A percentile compares a stretch with the other conserved stretches of the same genome.
Evolutionary conservation across 53 echinoderm and acorn worm species (phyloP).

Genomic region (Luidia sarsii): DNA sequence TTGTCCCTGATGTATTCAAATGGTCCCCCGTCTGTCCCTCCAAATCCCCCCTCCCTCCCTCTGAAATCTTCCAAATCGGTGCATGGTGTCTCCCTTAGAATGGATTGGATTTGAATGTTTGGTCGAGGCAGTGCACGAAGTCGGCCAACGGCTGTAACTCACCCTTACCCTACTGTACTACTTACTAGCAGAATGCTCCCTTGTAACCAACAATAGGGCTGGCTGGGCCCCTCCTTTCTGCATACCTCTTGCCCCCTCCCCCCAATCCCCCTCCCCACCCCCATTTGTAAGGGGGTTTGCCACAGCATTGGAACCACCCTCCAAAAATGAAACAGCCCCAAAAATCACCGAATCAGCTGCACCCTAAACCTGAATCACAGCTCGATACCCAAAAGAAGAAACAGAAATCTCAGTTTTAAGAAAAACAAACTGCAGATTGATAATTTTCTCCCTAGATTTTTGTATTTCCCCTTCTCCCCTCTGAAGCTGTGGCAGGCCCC

Average conservation of each 20-base stretch:
- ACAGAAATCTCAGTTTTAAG: too few species aligned
- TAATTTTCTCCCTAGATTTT: neutral
- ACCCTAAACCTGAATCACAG: too few species aligned
- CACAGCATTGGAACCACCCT: constrained; percentile 2
- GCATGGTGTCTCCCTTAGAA: constrained; percentile 27
- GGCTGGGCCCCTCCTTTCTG: constrained; percentile 30
- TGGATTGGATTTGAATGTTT: too few species aligned
- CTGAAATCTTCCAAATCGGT: neutral
- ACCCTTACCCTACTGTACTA: too few species aligned
- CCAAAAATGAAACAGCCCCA: constrained; percentile 21
- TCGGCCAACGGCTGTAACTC: neutral
- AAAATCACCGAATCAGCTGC: neutral
- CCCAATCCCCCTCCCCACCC: constrained; percentile 17
- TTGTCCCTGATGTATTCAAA: too few species aligned
- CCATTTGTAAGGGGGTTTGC: constrained; percentile 44
- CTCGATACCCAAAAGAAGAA: too few species aligned
- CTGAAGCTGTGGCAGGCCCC: constrained; percentile 40
- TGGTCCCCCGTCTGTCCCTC: too few species aligned
- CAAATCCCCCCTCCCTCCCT: too few species aligned
- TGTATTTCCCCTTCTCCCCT: neutral
- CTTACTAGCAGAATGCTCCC: neutral
- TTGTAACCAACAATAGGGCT: constrained; percentile 38
- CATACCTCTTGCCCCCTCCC: neutral
- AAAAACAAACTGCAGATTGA: too few species aligned
- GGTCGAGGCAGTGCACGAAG: too few species aligned